Evolutionary conservation across 2,113 vertebrate species (phyloP), one percentile per base, ranked within the genome.

Genomic region (Ammospiza nelsoni): DNA sequence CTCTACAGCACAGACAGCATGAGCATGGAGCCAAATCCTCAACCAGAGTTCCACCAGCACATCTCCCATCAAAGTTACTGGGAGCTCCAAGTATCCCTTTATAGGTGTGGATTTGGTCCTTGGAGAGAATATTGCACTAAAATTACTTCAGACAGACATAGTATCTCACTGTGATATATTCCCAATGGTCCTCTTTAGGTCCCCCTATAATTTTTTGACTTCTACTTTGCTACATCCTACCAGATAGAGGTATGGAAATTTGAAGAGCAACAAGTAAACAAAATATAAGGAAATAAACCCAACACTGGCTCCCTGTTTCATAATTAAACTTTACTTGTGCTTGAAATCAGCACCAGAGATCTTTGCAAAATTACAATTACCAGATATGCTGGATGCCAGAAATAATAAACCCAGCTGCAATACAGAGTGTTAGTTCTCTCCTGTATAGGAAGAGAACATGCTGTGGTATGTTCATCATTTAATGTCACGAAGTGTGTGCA

Each of bases 161-260:
- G 63, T 39, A 4, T 89, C 66, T 89, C 46, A 39, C 58, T 87
- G 66, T 69, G 73, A 73, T 63, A 69, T 66, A 87, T 73, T 95
- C 92, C 69, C 80, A 92, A 1, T 18, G 37, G 80, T 43, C 21
- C 27, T 46, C 66, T 94, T 92, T 72, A 84, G 62, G 80, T 79
- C 58, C 44, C 62, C 77, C 69, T 54, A 58, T 69, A 37, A 82
- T 78, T 92, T 93, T 87, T 18, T 82, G 87, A 93, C 86, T 93
- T 96, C 61, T 62, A 21, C 57, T 81, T 90, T 72, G 76, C 44
- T 78, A 49, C 41, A 78, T 68, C 44, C 66, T 91, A 54, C 80
- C 92, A 96, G 93, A 94, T 61, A 84, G 83, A 94, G 49, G 69
- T 57, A 92, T 78, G 76, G 76, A 95, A 95, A 92, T 87, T 58